Base-by-base conservation (phyloP, 2,888 invertebrate genomes). In the Drosophila mercatorum region DNA sequence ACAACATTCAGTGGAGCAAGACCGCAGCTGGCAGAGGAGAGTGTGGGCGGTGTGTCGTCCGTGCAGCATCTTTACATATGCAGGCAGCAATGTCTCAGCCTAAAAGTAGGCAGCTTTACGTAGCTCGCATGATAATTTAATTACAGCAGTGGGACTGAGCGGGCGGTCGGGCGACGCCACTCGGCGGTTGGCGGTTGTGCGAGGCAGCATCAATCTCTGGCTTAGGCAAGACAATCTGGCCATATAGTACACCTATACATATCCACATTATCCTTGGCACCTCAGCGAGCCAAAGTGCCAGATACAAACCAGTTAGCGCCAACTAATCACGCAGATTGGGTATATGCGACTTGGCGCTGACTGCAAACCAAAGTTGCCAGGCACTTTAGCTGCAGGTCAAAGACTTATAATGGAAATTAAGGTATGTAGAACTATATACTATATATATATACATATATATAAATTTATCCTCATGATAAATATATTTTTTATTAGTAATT, bases 121-220 rank as follows among this genome's bases (percentile, higher is more conserved):
- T 78, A 62, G 72, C 75, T 81, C 66, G 83, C 83, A 83, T 84
- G 83, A 83, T 86, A 86, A 84, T 84, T 84, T 83, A 84, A 85
- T 86, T 84, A 84, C 86, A 74, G 66, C 80, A 56, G 68, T 69
- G 78, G 75, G 66, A 70, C 60, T 66, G 72, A 40, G 31, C 8
- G 36, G 57, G 31, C 10, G 52, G 17, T 1, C 34, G 0, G 53
- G 14, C 12, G 14, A 6, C 12, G n/a, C 34, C 3, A 12, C 22
- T 8, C 4, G 43, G 12, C 3, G 49, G 38, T 43, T 55, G 44
- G 52, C 58, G 62, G 28, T n/a, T 28, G 22, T 49, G 56, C 58
- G 61, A 63, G 34, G 58, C 78, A 74, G 80, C 83, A 85, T 84
- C 83, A 84, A 84, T 84, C 83, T 81, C 78, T 43, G 76, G 83